phyloP scores from a whole-genome alignment of 1,140 invertebrate species.

The Nautilus pompilius region DNA sequence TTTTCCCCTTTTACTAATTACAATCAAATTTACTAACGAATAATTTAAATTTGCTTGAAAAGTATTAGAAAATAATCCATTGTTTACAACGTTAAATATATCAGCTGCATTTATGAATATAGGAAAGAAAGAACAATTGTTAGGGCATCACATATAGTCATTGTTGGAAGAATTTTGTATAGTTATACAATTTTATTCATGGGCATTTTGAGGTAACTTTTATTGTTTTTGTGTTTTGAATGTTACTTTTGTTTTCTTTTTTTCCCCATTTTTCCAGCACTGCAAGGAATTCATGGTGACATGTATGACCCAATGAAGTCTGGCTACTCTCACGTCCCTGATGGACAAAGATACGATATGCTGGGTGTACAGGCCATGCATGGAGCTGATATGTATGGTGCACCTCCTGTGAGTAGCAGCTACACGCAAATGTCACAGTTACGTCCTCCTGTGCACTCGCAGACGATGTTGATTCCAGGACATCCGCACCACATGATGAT shows the following conservation, averaged over 20 bases:
- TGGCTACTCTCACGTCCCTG: conserved; percentile 46
- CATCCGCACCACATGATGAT: conserved; percentile 60
- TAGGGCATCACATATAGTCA: no score
- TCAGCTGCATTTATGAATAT: no score
- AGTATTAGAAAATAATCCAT: no score
- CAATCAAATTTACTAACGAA: no score
- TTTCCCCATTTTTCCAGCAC: conserved; percentile 36
- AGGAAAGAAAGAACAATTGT: no score
- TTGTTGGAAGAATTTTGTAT: no score
- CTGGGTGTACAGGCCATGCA: conserved; percentile 53
- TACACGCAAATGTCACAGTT: conserved; percentile 58
- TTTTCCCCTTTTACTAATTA: no score
- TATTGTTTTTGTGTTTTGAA: background rate
- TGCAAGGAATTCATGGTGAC: conserved; percentile 53
- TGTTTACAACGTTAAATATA: no score
- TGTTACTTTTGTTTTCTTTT: background rate
- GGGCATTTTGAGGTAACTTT: no score
- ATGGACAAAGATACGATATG: conserved; percentile 44
- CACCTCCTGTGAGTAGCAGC: conserved; percentile 45
- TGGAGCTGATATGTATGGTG: conserved; percentile 53
- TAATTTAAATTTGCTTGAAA: no score
- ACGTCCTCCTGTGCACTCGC: conserved; percentile 58
- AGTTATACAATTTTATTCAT: no score
- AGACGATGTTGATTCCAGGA: conserved; percentile 59
- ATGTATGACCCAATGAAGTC: conserved; percentile 54